Evolutionary conservation across 2,113 vertebrate species (phyloP), one percentile per base, ranked within the genome.

Genomic region (Phoxinus phoxinus): DNA sequence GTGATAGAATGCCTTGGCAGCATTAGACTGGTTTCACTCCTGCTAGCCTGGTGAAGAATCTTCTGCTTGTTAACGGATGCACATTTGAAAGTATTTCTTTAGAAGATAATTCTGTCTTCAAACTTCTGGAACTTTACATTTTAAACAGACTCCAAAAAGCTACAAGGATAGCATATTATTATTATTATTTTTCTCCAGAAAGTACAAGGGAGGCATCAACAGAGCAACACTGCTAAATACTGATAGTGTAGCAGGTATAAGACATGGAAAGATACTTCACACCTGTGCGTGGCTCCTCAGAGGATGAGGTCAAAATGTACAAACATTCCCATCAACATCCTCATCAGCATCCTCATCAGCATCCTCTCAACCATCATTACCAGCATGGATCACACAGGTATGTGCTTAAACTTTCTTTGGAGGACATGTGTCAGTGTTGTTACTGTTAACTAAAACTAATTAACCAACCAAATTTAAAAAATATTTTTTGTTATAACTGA

Each of bases 241-340:
- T 25, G n/a, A 32, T 15, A 71, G 44, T n/a, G 10, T 35, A 35
- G 27, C 19, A 2, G 32, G 2, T 11, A n/a, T n/a, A n/a, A 25
- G 23, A 25, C 8, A 83, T 94, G 93, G 94, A 95, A 81, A 96
- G 92, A 69, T 94, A 90, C 85, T 95, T 96, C 61, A 95, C 91
- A 23, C 94, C 95, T 0, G 89, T 95, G 74, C 90, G 89, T 27
- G 88, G 77, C 37, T 88, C 91, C 37, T 88, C 90, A 41, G 74
- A 75, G 17, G 93, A 92, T 4, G 91, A 93, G 58, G 75, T 79
- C n/a, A 91, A 92, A 84, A 77, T 46, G 0, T 81, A 76, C 73
- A 91, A 86, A 76, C 90, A 91, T n/a, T 88, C 87, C 51, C 88
- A 83, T 25, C 90, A 85, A 23, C 85, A 87, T 61, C 88, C 87